Evolutionary conservation across 2,797 vertebrate species (phyloP).

Genomic region (Characodon lateralis): DNA sequence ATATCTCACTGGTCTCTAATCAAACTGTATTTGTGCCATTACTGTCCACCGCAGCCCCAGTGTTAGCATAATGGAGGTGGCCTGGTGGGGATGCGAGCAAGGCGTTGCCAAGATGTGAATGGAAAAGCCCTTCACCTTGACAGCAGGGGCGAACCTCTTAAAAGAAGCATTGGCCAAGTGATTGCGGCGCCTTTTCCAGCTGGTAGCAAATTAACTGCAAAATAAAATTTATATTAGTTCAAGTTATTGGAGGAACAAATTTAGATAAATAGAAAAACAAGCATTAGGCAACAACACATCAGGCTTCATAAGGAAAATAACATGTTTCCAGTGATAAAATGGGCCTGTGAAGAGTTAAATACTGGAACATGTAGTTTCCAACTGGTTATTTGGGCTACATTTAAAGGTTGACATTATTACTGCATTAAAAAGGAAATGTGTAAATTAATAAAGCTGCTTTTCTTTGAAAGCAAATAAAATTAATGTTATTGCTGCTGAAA

Average conservation of each 20-base stretch:
- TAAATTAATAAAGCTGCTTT: background rate
- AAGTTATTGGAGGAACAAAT: conserved; percentile 13
- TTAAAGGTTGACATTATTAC: background rate
- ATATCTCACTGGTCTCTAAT: conserved; percentile 78
- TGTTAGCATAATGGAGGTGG: conserved; percentile 60
- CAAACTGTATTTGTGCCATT: conserved; percentile 71
- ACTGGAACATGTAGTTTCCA: conserved; percentile 6
- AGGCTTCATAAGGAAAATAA: conserved; percentile 32
- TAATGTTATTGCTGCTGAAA: too few relatives aligned
- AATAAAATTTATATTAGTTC: conserved; percentile 2
- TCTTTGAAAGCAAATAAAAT: background rate
- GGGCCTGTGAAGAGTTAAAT: conserved; percentile 17
- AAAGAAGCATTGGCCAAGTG: conserved; percentile 32
- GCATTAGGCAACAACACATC: background rate
- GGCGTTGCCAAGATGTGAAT: conserved; percentile 68
- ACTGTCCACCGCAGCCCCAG: conserved; percentile 57
- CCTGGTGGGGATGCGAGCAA: conserved; percentile 54
- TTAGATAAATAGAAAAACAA: conserved; percentile 3
- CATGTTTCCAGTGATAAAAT: conserved; percentile 40
- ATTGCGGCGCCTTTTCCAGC: conserved; percentile 18
- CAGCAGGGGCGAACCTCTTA: conserved; percentile 50
- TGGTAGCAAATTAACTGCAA: conserved; percentile 19
- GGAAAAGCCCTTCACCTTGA: conserved; percentile 72
- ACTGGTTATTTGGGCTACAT: conserved; percentile 5
- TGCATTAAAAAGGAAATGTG: background rate